Percentiles rank a stretch among this genome's conserved stretches.
These are phyloP conservation scores for Enteromius fasciolatus DNA, from an alignment of 2,797 vertebrate species.

Conservation along the genomic window DNA sequence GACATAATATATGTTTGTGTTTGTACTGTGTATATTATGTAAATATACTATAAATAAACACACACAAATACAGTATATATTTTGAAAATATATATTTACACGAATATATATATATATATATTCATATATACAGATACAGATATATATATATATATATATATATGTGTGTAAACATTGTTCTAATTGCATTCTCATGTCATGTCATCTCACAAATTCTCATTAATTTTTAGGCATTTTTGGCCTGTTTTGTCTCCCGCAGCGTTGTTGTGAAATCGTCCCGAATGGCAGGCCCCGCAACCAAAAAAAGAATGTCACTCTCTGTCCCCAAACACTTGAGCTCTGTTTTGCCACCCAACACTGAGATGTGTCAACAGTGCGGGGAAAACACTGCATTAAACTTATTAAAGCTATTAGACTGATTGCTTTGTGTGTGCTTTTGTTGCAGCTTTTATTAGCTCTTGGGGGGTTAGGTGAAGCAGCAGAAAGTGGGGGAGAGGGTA, in stretches of 20 bases:
- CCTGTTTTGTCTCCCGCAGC: neutral
- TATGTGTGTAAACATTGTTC: neutral
- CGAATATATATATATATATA: too few relatives aligned
- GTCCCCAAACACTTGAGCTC: slow-evolving; percentile 78
- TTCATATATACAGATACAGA: too few relatives aligned
- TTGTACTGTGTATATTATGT: too few relatives aligned
- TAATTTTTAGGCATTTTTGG: neutral
- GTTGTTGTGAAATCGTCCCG: slow-evolving; percentile 67
- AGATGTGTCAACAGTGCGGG: slow-evolving; percentile 79
- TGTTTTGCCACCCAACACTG: slow-evolving; percentile 80
- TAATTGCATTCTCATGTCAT: neutral
- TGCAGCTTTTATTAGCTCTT: slow-evolving; percentile 62
- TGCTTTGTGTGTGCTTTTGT: slow-evolving; percentile 79
- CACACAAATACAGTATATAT: too few relatives aligned
- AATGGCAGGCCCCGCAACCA: slow-evolving; percentile 69
- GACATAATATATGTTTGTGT: too few relatives aligned
- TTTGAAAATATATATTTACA: too few relatives aligned
- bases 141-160: too few relatives aligned
- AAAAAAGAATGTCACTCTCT: slow-evolving; percentile 52
- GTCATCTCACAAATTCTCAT: neutral
- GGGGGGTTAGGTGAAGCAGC: slow-evolving; percentile 35
- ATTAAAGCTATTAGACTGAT: slow-evolving; percentile 82
- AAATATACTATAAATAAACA: too few relatives aligned
- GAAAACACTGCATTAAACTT: slow-evolving; percentile 76
- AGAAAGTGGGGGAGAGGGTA: slow-evolving; percentile 52